Conservation (phyloP, 2,888 invertebrate genomes). For the Petrolisthes cinctipes region DNA sequence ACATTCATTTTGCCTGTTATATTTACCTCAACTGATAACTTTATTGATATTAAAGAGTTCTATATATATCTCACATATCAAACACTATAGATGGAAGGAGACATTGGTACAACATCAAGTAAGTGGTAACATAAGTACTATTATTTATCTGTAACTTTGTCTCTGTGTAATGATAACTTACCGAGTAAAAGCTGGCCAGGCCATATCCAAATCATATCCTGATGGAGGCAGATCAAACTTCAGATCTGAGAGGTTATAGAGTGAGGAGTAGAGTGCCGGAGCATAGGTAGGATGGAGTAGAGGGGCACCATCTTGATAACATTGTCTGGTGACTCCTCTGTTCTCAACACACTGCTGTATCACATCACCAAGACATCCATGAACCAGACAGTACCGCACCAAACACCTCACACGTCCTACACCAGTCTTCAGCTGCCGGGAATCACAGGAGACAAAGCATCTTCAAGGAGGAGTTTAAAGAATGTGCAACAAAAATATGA, state of each 20-base stretch:
- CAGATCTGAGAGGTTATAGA: conserved; percentile 48
- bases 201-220: conserved; percentile 39
- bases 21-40: too few species aligned
- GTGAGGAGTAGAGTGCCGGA: conserved; percentile 1
- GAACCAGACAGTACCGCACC: conserved; percentile 47
- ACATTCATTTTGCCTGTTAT: too few species aligned
- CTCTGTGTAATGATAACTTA: neutral
- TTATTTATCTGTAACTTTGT: neutral
- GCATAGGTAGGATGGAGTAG: conserved; percentile 12
- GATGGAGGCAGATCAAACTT: conserved; percentile 44
- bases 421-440: conserved; percentile 43
- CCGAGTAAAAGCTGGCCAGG: conserved; percentile 48
- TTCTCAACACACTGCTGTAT: conserved; percentile 45
- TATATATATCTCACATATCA: too few species aligned
- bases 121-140: too few species aligned
- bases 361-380: conserved; percentile 41
- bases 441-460: neutral
- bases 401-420: conserved; percentile 38
- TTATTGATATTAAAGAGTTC: too few species aligned
- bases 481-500: too few species aligned
- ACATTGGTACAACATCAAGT: neutral
- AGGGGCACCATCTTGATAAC: conserved; percentile 32
- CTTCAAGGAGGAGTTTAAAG: too few species aligned
- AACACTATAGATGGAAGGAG: too few species aligned
- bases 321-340: conserved; percentile 25